Evolutionary conservation across 1,140 invertebrate genomes (phyloP), one percentile per base, ranked within the genome.

Genomic region (Reticulitermes speratus): DNA sequence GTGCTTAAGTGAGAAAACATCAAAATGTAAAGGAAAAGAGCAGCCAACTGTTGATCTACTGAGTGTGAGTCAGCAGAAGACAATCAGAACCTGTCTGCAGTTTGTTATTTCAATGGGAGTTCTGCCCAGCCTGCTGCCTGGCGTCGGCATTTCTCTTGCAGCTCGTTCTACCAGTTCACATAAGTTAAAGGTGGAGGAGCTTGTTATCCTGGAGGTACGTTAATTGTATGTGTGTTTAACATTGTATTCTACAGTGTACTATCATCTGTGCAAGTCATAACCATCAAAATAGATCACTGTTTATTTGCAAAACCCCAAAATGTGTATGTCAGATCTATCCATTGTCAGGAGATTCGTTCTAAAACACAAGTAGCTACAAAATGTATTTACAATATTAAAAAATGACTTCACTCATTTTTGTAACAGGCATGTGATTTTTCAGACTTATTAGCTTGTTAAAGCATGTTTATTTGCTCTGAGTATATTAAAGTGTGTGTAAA

Each of bases 21-120:
- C n/a, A 5, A 84, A 59, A 30, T 69, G 45, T 48, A 65, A 84
- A 52, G 55, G 19, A 14, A 83, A 83, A 21, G 48, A 83, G 21
- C 44, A 86, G 19, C 81, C 85, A 69, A 3, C 32, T 81, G 52
- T 23, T 14, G 89, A 89, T 84, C 19, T 90, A 25, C 87, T 93
- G 16, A 92, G 91, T 87, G 87, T 92, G 45, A 88, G 87, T 23
- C 90, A 91, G 83, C 89, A 91, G 85, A 91, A 90, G 86, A 88
- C 87, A 16, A 84, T 92, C n/a, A 87, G 88, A 44, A 90, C 89
- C 55, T 88, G 89, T 75, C 87, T 95, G 69, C 93, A 95, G 90
- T 90, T 95, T 87, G 89, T 94, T 85, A 90, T 93, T 16, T 93
- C 92, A 45, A 90, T 96, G 83, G 95, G 95, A 87, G 92, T 96